A percentile compares a stretch with the other conserved stretches of the same genome.
These are phyloP conservation scores for Babyrousa celebensis DNA, from an alignment of 2,797 vertebrate genomes.

Conservation along the genomic window DNA sequence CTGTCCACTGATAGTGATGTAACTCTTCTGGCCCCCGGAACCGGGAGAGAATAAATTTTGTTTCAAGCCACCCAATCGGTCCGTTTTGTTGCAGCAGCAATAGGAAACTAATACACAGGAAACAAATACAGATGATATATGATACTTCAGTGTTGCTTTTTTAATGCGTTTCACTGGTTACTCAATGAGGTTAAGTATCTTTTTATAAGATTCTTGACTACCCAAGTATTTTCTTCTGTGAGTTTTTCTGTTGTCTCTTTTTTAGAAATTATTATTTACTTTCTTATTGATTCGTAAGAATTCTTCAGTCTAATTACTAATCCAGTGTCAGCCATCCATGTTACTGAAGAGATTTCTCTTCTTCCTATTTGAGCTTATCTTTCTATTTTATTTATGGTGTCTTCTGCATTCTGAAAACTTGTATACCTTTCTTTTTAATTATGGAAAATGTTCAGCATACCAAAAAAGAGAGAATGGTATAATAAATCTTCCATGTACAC, in stretches of 20 bases:
- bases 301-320: background rate
- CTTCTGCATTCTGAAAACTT: slow-evolving; percentile 17
- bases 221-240: slow-evolving; percentile 1
- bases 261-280: background rate
- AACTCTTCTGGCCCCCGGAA: background rate
- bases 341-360: slow-evolving; percentile 38
- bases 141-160: background rate
- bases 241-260: slow-evolving; percentile 37
- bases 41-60: background rate
- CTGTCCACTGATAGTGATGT: background rate
- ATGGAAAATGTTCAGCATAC: background rate
- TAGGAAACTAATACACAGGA: background rate
- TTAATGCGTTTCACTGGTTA: background rate
- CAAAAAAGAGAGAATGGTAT: background rate
- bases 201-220: slow-evolving; percentile 40
- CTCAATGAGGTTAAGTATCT: slow-evolving; percentile 2
- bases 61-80: background rate
- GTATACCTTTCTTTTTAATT: background rate
- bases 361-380: background rate
- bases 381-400: background rate
- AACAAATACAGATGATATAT: background rate
- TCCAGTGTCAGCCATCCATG: background rate
- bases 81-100: background rate
- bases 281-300: background rate
- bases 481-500: background rate